Percentiles rank a stretch among this genome's conserved stretches.
Evolutionary conservation across 2,888 invertebrate species (phyloP).

Genomic region (Orthonevra nobilis): DNA sequence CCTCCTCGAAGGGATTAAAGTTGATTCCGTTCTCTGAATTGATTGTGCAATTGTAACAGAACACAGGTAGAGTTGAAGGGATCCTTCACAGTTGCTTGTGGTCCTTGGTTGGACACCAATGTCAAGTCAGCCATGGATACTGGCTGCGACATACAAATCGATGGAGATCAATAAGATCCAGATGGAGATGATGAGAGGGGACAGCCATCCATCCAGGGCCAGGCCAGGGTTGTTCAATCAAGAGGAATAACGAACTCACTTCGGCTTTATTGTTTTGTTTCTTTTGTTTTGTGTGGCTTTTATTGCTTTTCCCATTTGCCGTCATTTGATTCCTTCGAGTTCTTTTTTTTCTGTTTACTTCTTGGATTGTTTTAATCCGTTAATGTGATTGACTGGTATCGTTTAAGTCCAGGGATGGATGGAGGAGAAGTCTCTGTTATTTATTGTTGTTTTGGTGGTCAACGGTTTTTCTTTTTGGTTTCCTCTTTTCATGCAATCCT

Average conservation of each 20-base stretch:
- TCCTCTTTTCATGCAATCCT: conserved; percentile 21
- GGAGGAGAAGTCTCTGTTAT: conserved; percentile 44
- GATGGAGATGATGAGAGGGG: conserved; percentile 26
- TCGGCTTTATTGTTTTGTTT: conserved; percentile 1
- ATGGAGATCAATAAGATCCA: conserved; percentile 64
- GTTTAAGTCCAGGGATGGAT: conserved; percentile 30
- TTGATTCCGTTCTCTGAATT: conserved; percentile 48
- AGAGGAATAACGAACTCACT: conserved; percentile 45
- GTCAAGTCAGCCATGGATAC: background rate
- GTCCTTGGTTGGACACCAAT: background rate
- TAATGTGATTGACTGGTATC: conserved; percentile 67
- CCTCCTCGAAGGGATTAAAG: conserved; percentile 32
- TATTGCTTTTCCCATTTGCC: conserved; percentile 58
- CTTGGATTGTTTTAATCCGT: conserved; percentile 65
- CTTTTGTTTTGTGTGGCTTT: conserved; percentile 56
- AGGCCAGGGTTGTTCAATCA: conserved; percentile 27
- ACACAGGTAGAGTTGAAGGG: conserved; percentile 27
- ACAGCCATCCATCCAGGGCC: background rate
- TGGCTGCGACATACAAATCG: conserved; percentile 38
- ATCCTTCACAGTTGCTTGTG: conserved; percentile 11
- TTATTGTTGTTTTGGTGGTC: conserved; percentile 50
- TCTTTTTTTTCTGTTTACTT: conserved; percentile 41
- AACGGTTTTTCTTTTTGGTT: conserved; percentile 12
- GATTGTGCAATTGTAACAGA: conserved; percentile 59
- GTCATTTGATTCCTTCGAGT: conserved; percentile 61